Conservation (phyloP, 2,113 vertebrate genomes). For the Phyllopteryx taeniolatus region DNA sequence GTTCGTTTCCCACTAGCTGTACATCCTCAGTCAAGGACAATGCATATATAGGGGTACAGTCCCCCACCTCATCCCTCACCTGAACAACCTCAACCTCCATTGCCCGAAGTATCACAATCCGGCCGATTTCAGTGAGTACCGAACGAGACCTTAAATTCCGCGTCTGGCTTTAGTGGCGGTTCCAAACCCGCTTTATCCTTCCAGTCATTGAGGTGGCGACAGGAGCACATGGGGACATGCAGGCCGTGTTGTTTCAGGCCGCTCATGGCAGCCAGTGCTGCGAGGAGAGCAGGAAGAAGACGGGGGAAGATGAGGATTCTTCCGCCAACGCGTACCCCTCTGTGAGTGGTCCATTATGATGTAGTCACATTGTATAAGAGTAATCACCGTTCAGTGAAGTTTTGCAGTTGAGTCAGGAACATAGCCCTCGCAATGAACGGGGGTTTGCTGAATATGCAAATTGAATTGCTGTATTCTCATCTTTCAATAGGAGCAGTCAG, state of each 20-base stretch:
- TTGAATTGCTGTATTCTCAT: not conserved
- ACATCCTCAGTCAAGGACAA: constrained; percentile 97
- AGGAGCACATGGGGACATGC: constrained; percentile 94
- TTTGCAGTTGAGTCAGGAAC: not conserved
- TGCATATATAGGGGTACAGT: constrained; percentile 96
- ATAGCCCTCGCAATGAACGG: not conserved
- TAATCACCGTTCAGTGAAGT: not conserved
- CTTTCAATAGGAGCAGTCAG: constrained; percentile 76
- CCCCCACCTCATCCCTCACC: constrained; percentile 93
- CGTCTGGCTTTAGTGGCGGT: not conserved
- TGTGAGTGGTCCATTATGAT: not conserved
- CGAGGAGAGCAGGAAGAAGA: constrained; percentile 85
- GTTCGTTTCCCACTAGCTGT: constrained; percentile 76
- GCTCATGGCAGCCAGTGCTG: constrained; percentile 89
- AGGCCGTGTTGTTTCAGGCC: constrained; percentile 88
- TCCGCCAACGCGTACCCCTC: constrained; percentile 70
- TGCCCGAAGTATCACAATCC: constrained; percentile 98
- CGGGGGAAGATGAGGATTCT: constrained; percentile 65
- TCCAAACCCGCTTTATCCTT: not conserved
- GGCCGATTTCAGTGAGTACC: constrained; percentile 95
- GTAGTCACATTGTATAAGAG: not conserved
- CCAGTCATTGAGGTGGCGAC: constrained; percentile 97
- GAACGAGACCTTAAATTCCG: not conserved
- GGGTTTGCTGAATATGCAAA: not conserved
- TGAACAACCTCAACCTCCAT: constrained; percentile 91